Base-by-base conservation (phyloP, 2,113 vertebrate species). In the Platichthys stellatus region DNA sequence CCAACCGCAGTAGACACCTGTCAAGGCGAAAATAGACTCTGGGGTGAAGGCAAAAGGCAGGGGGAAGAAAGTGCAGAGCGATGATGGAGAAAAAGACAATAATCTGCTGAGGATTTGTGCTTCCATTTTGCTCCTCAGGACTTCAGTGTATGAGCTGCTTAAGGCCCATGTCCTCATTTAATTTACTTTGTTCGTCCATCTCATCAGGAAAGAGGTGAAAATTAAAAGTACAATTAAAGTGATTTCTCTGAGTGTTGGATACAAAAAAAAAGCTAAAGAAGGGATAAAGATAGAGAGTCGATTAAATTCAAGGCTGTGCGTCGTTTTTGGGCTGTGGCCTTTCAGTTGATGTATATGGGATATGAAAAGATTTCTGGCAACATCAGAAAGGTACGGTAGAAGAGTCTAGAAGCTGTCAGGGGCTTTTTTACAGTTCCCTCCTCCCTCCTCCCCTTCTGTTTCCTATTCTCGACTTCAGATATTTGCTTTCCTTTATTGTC, bases 371-470 rank as follows among this genome's bases (percentile, higher is more conserved):
- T 18, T 53, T 66, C 11, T 43, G 40, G 40, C 54, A 56, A 35
- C 63, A 56, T 68, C 15, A 66, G 3, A 49, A 63, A 74, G n/a
- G 43, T 58, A 64, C 59, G 15, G 24, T 20, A 73, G 35, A 78
- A 70, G 15, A 58, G 28, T 63, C 26, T 65, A 56, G 20, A 82
- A 64, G 47, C 45, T 65, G 63, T 47, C 49, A 66, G 6, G 13
- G 35, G 47, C 62, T 60, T 38, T 66, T 35, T 68, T 20, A 65
- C 63, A 67, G 14, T 70, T 72, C 68, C 59, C 63, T 60, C 67
- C 66, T 86, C 63, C 49, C 15, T 78, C 28, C 20, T 10, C 35
- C 53, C 75, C 76, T 75, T 85, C 83, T 83, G 59, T 62, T 73
- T 76, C 71, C 51, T 54, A 3, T 74, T 83, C 45, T 69, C 15